A percentile compares a stretch with the other conserved stretches of the same genome.
Conservation (phyloP, 1,140 invertebrate genomes). For the Drosophila lacertosa region DNA sequence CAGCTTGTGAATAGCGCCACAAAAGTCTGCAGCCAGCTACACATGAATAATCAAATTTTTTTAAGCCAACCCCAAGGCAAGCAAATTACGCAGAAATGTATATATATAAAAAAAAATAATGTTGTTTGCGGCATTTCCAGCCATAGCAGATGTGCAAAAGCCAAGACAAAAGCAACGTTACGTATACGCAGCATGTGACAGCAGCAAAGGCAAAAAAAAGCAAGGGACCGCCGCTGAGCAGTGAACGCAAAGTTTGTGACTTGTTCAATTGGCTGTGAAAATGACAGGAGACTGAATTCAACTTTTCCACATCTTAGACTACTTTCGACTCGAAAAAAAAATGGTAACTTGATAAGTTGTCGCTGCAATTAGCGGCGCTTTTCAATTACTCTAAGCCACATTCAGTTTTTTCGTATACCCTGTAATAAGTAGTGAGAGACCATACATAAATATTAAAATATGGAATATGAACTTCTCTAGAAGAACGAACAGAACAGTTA, state of each 20-base stretch:
- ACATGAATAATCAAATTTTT: constrained; percentile 60
- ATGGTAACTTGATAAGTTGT: constrained; percentile 28
- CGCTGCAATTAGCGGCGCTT: constrained; percentile 47
- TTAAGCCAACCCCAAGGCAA: constrained; percentile 12
- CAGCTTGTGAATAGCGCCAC: not conserved
- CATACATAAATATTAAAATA: too few species aligned
- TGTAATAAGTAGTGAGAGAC: too few species aligned
- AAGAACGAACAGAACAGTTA: too few species aligned
- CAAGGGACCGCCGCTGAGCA: constrained; percentile 10
- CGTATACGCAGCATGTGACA: constrained; percentile 41
- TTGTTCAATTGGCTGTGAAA: constrained; percentile 58
- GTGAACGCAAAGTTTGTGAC: constrained; percentile 39
- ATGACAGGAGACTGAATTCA: constrained; percentile 19
- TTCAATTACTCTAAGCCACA: constrained; percentile 35
- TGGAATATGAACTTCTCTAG: too few species aligned
- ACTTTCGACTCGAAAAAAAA: constrained; percentile 6
- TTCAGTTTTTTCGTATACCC: not conserved
- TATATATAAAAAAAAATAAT: not conserved
- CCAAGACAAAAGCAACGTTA: constrained; percentile 36
- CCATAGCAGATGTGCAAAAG: constrained; percentile 1
- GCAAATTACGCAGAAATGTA: constrained; percentile 35
- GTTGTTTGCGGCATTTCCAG: constrained; percentile 1
- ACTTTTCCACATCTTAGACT: constrained; percentile 2
- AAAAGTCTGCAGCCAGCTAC: constrained; percentile 14
- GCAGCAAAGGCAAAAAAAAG: too few species aligned